Percentiles rank a stretch among this genome's conserved stretches.
Conservation (phyloP, 2,113 vertebrate species). For the Phocoena sinus region DNA sequence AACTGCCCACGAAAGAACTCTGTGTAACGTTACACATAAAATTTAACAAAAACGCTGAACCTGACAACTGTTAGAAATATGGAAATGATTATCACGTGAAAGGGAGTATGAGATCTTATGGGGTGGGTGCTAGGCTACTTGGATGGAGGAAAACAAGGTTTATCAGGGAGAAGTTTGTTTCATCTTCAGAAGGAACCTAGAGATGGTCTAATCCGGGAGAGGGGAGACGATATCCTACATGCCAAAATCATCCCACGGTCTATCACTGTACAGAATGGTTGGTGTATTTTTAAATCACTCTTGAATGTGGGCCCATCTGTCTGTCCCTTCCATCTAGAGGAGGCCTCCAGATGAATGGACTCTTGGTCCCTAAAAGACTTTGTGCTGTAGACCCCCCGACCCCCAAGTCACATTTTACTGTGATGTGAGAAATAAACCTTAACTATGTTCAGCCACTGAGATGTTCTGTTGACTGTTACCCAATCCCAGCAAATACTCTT, state of each 20-base stretch:
- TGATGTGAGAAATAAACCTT: neutral
- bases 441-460: neutral
- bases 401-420: neutral
- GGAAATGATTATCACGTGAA: slow-evolving; percentile 4
- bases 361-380: neutral
- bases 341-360: neutral
- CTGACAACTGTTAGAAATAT: slow-evolving; percentile 12
- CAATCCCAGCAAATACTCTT: neutral
- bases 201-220: neutral
- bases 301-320: neutral
- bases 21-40: slow-evolving; percentile 38
- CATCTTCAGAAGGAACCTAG: neutral
- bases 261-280: neutral
- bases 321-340: neutral
- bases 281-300: neutral
- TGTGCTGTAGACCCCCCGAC: neutral
- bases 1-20: slow-evolving; percentile 17
- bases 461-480: neutral
- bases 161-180: neutral
- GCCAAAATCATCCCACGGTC: neutral
- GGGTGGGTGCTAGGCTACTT: neutral
- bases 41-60: slow-evolving; percentile 9
- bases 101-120: neutral
- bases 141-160: slow-evolving; percentile 4
- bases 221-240: neutral